Evolutionary conservation across 2,113 vertebrate genomes (phyloP).

Genomic region (Burhinus bistriatus): DNA sequence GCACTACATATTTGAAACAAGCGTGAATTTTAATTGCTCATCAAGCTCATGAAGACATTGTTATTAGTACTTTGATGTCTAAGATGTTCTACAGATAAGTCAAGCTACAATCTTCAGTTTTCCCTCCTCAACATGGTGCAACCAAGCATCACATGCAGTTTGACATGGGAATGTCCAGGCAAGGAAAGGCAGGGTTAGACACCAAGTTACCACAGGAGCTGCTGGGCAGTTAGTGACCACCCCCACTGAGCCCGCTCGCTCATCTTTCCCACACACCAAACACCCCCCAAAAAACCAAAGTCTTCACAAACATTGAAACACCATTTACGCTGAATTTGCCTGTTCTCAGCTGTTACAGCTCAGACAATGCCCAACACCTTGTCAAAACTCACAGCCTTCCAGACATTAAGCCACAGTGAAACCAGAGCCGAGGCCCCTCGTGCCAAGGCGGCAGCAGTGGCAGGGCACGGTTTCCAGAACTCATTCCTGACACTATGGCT

Average conservation of each 20-base stretch:
- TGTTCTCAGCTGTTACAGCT: background rate
- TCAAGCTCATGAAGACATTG: background rate
- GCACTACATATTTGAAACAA: background rate
- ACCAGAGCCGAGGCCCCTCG: background rate
- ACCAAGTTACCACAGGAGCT: background rate
- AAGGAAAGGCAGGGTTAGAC: background rate
- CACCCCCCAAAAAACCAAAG: background rate
- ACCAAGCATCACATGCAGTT: fast-evolving
- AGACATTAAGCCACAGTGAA: fast-evolving
- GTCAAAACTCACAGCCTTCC: background rate
- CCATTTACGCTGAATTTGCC: background rate
- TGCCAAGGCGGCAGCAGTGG: background rate
- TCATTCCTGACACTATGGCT: background rate
- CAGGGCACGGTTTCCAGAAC: background rate
- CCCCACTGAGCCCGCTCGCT: fast-evolving
- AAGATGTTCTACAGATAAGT: background rate
- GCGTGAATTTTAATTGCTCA: background rate
- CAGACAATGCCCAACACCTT: background rate
- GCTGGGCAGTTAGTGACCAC: background rate
- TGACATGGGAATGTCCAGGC: background rate
- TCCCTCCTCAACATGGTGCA: background rate
- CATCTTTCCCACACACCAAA: background rate
- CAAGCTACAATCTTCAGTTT: background rate
- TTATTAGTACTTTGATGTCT: background rate
- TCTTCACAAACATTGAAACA: background rate